A percentile compares a stretch with the other conserved stretches of the same genome.
These are phyloP conservation scores for Ammospiza nelsoni DNA, from an alignment of 2,113 vertebrate species.

Conservation along the genomic window DNA sequence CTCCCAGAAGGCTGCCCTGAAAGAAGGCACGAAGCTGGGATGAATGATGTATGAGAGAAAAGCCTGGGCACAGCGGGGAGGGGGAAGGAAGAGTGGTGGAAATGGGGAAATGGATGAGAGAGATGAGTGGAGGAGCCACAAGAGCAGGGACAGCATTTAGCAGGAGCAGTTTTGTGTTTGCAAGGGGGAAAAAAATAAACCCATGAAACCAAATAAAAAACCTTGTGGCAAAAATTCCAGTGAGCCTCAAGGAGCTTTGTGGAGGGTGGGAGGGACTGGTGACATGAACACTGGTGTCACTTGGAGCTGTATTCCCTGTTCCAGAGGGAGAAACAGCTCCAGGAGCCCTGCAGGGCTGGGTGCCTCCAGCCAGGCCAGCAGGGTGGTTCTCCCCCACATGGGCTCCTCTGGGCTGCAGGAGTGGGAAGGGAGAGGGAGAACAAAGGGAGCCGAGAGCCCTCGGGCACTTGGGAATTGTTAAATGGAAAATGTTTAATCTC, in stretches of 20 bases:
- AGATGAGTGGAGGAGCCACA: not conserved
- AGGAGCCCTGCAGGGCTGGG: not conserved
- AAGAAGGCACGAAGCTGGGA: not conserved
- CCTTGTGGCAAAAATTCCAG: not conserved
- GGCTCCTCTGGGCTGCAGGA: not conserved
- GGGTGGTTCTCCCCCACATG: not conserved
- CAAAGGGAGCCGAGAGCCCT: not conserved
- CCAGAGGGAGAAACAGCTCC: not conserved
- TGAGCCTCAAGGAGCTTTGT: not conserved
- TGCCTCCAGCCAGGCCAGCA: not conserved
- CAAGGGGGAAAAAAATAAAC: not conserved
- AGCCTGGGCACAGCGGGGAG: not conserved
- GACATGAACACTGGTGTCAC: not conserved
- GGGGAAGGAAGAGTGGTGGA: not conserved
- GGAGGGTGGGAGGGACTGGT: not conserved
- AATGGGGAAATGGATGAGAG: not conserved
- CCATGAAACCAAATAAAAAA: not conserved
- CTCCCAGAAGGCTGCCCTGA: not conserved
- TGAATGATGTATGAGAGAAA: constrained; percentile 35
- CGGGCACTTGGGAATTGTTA: not conserved
- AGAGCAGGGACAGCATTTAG: not conserved
- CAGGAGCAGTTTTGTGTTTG: not conserved
- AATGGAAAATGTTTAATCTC: not conserved
- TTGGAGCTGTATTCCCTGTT: not conserved
- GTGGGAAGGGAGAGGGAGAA: not conserved